Evolutionary conservation across 2,797 vertebrate genomes (phyloP).

Genomic region (Chelon labrosus): DNA sequence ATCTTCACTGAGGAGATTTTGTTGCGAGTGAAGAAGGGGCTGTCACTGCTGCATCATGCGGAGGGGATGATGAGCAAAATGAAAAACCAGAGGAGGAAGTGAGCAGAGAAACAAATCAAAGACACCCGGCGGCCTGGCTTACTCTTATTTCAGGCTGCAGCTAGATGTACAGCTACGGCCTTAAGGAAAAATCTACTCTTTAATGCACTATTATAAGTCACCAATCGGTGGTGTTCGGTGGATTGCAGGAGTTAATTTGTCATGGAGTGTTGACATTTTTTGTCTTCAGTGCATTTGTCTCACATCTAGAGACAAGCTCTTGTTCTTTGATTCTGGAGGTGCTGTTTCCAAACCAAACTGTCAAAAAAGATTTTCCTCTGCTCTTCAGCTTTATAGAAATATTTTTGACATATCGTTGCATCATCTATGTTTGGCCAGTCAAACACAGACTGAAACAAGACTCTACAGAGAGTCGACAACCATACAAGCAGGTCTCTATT

Average conservation of each 20-base stretch:
- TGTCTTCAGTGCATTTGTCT: constrained; percentile 21
- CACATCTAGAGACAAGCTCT: constrained; percentile 27
- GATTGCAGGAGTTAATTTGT: constrained; percentile 58
- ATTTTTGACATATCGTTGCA: constrained; percentile 10
- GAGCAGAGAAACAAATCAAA: constrained; percentile 68
- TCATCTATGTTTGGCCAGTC: constrained; percentile 25
- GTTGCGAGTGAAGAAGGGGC: constrained; percentile 24
- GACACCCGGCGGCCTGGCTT: constrained; percentile 40
- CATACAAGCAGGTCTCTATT: no score
- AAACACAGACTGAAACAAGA: constrained; percentile 1
- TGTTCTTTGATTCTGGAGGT: constrained; percentile 15
- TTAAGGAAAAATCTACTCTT: constrained; percentile 45
- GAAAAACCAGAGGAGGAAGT: constrained; percentile 51
- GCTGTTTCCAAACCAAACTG: constrained; percentile 6
- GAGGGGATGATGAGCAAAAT: constrained; percentile 53
- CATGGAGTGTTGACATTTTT: constrained; percentile 50
- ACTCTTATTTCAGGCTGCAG: constrained; percentile 57
- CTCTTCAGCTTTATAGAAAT: constrained; percentile 1
- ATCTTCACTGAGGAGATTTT: constrained; percentile 66
- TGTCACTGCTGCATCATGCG: constrained; percentile 50
- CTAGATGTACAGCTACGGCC: constrained; percentile 53
- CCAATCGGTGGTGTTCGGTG: constrained; percentile 39
- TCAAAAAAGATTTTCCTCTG: background rate
- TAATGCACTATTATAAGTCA: constrained; percentile 46
- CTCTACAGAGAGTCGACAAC: background rate